A percentile compares a stretch with the other conserved stretches of the same genome.
Evolutionary conservation across 2,888 invertebrate genomes (phyloP).

Genomic region (Apamea sordens): DNA sequence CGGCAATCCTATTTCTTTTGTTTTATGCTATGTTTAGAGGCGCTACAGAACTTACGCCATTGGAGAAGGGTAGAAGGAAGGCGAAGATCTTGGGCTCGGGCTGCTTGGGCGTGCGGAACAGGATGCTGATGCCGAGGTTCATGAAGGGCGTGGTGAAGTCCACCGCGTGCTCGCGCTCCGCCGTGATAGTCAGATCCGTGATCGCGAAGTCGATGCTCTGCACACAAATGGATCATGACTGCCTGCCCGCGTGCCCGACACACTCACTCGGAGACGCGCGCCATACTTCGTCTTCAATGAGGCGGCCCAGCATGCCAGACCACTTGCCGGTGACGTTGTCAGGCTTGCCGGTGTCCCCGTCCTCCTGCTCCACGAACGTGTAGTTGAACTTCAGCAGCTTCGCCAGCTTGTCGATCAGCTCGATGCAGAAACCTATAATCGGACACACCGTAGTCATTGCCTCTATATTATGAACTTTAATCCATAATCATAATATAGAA

Average conservation of each 20-base stretch:
- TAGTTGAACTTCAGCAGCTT: slow-evolving; percentile 94
- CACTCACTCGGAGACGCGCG: neutral
- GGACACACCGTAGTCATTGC: neutral
- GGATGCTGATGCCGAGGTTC: slow-evolving; percentile 97
- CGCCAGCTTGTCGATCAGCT: slow-evolving; percentile 95
- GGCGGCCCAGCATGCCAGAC: slow-evolving; percentile 93
- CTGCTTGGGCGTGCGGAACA: slow-evolving; percentile 95
- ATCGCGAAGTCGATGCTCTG: slow-evolving; percentile 97
- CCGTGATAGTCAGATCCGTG: slow-evolving; percentile 97
- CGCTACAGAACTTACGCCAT: slow-evolving; percentile 82
- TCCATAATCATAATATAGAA: neutral
- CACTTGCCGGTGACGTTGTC: slow-evolving; percentile 91
- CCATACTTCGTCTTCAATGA: slow-evolving; percentile 91
- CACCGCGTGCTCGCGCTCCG: slow-evolving; percentile 95
- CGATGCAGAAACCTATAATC: slow-evolving; percentile 94
- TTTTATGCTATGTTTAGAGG: neutral
- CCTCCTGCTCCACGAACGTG: slow-evolving; percentile 93
- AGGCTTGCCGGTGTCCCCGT: slow-evolving; percentile 92
- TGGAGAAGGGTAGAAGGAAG: slow-evolving; percentile 96
- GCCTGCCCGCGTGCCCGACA: neutral
- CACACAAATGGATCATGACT: slow-evolving; percentile 37
- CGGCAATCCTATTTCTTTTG: neutral
- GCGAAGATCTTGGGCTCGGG: slow-evolving; percentile 96
- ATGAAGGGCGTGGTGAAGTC: slow-evolving; percentile 99
- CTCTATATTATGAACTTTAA: neutral